Base-by-base conservation (phyloP, 2,113 vertebrate genomes). In the Rhodinocichla rosea region DNA sequence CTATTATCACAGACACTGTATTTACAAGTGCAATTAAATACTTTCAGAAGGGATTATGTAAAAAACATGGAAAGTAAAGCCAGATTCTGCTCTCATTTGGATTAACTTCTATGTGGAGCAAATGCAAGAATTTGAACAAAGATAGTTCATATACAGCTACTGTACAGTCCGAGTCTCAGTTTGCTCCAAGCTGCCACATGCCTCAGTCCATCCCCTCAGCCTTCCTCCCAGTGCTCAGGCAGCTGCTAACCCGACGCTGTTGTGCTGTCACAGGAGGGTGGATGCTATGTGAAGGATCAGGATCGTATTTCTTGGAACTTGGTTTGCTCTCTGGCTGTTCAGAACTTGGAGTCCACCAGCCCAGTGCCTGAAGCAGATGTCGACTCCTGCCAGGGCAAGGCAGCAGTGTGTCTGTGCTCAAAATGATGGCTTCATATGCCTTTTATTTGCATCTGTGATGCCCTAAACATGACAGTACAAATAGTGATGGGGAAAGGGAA, bases 201-300 rank as follows among this genome's bases (percentile, higher is more conserved):
- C 18, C 37, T 83, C 42, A 7, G 39, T 37, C 35, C 33, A 30
- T 13, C 13, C 21, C 5, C 11, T 63, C 52, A 53, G 28, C 17
- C 33, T 69, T 70, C 21, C 35, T 32, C 49, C 52, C 35, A 22
- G 1, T 6, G 9, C 28, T n/a, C 26, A 53, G 69, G 47, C 27
- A 47, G 27, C 13, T 19, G 21, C 11, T 50, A 18, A 16, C 16
- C 28, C 2, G 0, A 4, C 26, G 27, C 10, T 68, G 27, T 6
- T 62, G 30, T 20, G n/a, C 32, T 89, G 16, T 32, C 47, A 63
- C 28, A 33, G 30, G 17, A 33, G 22, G 6, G 12, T 1, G 2
- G 22, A 4, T 63, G 23, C 14, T 37, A 6, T 9, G 3, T 33
- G 33, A 0, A 2, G 10, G 4, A 47, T 71, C 5, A 10, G 10